Percentiles rank a stretch among this genome's conserved stretches.
Conservation (phyloP, 1,140 invertebrate genomes). For the Theocolax elegans region DNA sequence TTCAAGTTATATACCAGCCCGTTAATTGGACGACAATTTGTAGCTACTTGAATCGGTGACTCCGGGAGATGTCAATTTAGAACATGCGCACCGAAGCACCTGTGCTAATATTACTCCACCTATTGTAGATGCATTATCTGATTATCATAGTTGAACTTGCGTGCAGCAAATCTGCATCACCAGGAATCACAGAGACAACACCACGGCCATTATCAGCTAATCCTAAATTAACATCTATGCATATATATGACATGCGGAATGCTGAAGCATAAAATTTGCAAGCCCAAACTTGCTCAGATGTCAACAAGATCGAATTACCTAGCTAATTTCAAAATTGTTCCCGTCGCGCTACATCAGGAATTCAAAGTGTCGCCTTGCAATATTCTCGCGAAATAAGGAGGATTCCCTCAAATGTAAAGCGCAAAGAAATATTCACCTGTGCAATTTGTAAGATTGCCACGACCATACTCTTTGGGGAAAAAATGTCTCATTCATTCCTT, state of each 20-base stretch:
- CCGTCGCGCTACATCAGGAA: no score
- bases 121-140: background rate
- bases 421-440: background rate
- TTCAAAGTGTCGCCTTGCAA: background rate
- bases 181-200: background rate
- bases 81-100: background rate
- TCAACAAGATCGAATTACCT: no score
- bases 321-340: no score
- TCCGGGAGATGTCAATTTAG: background rate
- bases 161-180: background rate
- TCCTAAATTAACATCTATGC: slow-evolving; percentile 1
- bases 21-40: background rate
- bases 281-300: no score
- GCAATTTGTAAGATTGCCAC: slow-evolving; percentile 2
- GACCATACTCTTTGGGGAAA: background rate
- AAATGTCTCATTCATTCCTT: background rate
- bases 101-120: slow-evolving; percentile 9
- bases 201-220: background rate
- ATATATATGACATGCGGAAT: no score
- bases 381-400: background rate
- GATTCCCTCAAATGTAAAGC: background rate
- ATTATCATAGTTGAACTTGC: background rate
- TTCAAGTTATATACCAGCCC: background rate
- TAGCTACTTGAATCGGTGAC: background rate
- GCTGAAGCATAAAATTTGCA: no score